phyloP scores from a whole-genome alignment of 1,140 invertebrate species.

The Onthophagus taurus region DNA sequence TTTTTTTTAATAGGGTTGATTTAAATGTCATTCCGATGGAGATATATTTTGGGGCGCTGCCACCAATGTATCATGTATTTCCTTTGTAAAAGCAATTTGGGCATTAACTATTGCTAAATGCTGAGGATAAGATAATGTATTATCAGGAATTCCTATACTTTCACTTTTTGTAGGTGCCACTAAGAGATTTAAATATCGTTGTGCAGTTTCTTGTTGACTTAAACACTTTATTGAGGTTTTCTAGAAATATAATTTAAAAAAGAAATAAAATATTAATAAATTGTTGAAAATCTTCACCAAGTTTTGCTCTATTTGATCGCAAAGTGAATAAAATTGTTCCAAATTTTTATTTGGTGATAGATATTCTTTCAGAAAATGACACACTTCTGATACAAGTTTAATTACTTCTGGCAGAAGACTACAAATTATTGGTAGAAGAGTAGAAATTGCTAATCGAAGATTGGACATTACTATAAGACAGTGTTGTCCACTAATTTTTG shows the following conservation, averaged over 20 bases:
- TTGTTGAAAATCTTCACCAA: slow-evolving; percentile 49
- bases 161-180: slow-evolving; percentile 66
- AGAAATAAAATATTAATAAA: slow-evolving; percentile 4
- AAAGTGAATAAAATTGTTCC: slow-evolving; percentile 89
- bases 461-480: too few species aligned
- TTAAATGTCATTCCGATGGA: slow-evolving; percentile 35
- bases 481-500: too few species aligned
- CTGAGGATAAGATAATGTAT: slow-evolving; percentile 71
- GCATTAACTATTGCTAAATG: slow-evolving; percentile 72
- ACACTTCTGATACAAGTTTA: too few species aligned
- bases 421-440: too few species aligned
- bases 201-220: slow-evolving; percentile 68
- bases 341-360: slow-evolving; percentile 86
- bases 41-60: slow-evolving; percentile 68
- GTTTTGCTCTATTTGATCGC: slow-evolving; percentile 89
- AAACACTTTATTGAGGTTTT: slow-evolving; percentile 82
- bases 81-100: slow-evolving; percentile 78
- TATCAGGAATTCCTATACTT: slow-evolving; percentile 50
- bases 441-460: too few species aligned
- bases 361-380: too few species aligned
- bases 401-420: too few species aligned
- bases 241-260: slow-evolving; percentile 37
- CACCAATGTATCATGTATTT: slow-evolving; percentile 76
- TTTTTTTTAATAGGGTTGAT: slow-evolving; percentile 14
- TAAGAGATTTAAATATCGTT: slow-evolving; percentile 67